Conservation (phyloP, 2,888 invertebrate species). For the Diachrysia chrysitis region DNA sequence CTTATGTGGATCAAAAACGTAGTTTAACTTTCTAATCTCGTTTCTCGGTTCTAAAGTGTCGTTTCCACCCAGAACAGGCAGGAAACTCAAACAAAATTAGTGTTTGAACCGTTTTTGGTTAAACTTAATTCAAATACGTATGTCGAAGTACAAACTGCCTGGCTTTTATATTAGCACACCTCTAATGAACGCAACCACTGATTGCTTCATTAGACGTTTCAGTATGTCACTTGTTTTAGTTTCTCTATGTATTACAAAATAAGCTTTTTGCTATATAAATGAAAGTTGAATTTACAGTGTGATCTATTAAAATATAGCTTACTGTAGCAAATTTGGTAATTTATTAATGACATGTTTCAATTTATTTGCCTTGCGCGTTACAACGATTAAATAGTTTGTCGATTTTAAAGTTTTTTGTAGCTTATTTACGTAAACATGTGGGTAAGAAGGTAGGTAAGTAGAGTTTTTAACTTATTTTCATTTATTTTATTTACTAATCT, state of each 20-base stretch:
- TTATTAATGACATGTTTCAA: too few species aligned
- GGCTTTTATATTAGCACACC: constrained; percentile 19
- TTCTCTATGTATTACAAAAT: constrained; percentile 22
- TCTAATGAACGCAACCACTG: constrained; percentile 45
- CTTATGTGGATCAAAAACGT: not conserved
- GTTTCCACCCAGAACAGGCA: not conserved
- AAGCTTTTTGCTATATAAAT: not conserved
- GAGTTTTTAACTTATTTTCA: too few species aligned
- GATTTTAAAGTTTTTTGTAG: too few species aligned
- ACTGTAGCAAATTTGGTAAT: too few species aligned
- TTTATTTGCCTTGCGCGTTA: too few species aligned
- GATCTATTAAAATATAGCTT: not conserved
- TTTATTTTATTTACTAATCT: too few species aligned
- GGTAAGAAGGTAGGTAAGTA: too few species aligned
- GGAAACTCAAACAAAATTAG: constrained; percentile 1
- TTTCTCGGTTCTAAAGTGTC: not conserved
- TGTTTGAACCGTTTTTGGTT: constrained; percentile 5
- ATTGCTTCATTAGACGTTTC: constrained; percentile 55
- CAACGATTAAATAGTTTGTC: too few species aligned
- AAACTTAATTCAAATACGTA: not conserved
- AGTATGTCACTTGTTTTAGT: constrained; percentile 41
- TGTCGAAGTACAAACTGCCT: constrained; percentile 7
- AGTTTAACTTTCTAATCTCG: not conserved
- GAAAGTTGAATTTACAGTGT: not conserved
- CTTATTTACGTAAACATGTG: too few species aligned